A percentile compares a stretch with the other conserved stretches of the same genome.
Conservation (phyloP, 1,140 invertebrate genomes). For the Drosophila subobscura region DNA sequence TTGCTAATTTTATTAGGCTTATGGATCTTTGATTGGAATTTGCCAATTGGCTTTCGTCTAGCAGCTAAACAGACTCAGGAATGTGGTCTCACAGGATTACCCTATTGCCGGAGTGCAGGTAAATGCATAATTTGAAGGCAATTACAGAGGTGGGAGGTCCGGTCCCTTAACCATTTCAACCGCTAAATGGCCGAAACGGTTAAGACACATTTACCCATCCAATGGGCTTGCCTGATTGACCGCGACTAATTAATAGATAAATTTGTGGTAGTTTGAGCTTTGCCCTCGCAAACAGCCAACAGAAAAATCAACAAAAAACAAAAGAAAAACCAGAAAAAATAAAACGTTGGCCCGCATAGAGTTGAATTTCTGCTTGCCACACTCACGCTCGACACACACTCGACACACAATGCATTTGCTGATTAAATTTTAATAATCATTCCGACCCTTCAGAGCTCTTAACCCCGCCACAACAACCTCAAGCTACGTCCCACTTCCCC, state of each 20-base stretch:
- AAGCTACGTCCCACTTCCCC: neutral
- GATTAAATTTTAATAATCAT: slow-evolving; percentile 50
- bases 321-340: neutral
- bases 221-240: slow-evolving; percentile 41
- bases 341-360: slow-evolving; percentile 35
- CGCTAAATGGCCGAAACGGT: slow-evolving; percentile 43
- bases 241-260: slow-evolving; percentile 52
- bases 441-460: slow-evolving; percentile 36
- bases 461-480: neutral
- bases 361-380: slow-evolving; percentile 30
- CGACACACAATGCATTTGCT: slow-evolving; percentile 20
- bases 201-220: slow-evolving; percentile 18
- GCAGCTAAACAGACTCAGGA: neutral
- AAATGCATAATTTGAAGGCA: slow-evolving; percentile 10
- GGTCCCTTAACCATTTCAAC: slow-evolving; percentile 14
- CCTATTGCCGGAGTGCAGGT: neutral
- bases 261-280: slow-evolving; percentile 39
- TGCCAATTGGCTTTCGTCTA: slow-evolving; percentile 15
- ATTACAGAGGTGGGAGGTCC: neutral
- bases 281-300: slow-evolving; percentile 1
- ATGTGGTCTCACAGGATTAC: neutral
- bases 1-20: slow-evolving; percentile 24
- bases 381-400: slow-evolving; percentile 9
- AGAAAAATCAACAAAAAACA: slow-evolving; percentile 5
- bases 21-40: slow-evolving; percentile 12